Conservation (phyloP, 2,113 vertebrate genomes). For the Aleadryas rufinucha region DNA sequence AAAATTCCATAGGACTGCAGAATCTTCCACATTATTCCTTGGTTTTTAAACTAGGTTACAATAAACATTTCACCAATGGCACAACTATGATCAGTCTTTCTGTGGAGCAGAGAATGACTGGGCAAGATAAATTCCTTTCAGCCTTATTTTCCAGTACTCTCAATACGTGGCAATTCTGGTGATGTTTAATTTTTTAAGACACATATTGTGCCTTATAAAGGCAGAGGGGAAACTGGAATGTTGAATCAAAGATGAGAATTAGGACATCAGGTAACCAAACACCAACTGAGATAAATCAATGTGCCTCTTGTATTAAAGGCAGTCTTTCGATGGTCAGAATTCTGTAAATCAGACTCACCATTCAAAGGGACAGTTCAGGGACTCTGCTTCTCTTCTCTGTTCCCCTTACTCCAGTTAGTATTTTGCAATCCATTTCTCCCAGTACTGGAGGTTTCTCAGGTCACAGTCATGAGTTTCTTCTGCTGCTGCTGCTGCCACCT, state of each 20-base stretch:
- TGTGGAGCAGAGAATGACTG: neutral
- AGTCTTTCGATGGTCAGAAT: conserved; percentile 28
- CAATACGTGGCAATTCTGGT: neutral
- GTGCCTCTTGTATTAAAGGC: neutral
- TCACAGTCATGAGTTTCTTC: conserved; percentile 66
- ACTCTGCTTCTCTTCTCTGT: conserved; percentile 16
- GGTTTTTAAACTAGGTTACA: neutral
- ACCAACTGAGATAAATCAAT: neutral
- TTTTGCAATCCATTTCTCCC: conserved; percentile 54
- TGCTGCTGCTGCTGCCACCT: conserved; percentile 71
- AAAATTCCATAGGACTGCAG: neutral
- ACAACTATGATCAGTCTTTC: neutral
- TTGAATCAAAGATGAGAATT: neutral
- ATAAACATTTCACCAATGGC: neutral
- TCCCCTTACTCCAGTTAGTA: conserved; percentile 41
- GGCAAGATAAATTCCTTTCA: neutral
- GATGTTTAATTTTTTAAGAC: neutral
- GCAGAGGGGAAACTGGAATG: neutral
- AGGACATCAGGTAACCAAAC: neutral
- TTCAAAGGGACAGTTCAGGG: conserved; percentile 40
- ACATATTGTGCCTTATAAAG: neutral
- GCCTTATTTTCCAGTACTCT: neutral
- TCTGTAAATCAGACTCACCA: conserved; percentile 63
- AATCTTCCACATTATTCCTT: neutral
- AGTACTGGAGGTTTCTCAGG: conserved; percentile 49